Evolutionary conservation across 2,113 vertebrate species (phyloP), one percentile per base, ranked within the genome.

Genomic region (Pseudorhombus dupliciocellatus): DNA sequence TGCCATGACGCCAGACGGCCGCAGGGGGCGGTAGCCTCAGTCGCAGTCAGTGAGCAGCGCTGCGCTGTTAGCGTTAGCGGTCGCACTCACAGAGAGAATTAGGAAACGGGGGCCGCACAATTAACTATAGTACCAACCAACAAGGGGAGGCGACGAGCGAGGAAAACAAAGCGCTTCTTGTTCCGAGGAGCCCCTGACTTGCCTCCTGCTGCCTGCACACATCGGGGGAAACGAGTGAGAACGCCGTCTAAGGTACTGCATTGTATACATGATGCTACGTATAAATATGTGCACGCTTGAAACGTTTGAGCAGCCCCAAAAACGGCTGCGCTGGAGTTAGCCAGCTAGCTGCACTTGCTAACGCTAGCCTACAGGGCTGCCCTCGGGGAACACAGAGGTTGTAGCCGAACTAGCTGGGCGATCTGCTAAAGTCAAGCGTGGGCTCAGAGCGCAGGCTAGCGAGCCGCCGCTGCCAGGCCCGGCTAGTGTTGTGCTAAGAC

Each of bases 201-300:
- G 46, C 68, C 21, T 24, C 59, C 58, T 65, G 48, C 73, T 46
- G 69, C 66, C 67, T 68, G 70, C 55, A 77, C 63, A 64, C 26
- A 64, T 50, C 62, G 57, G 51, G 63, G 69, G 69, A 57, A 64
- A 40, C 67, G 1, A 65, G 62, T 40, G 73, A 83, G 70, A 73
- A 78, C 79, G 34, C 77, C 68, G 37, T 75, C 70, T 54, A 83
- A 91, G 91, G 92, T 93, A 87, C 7, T 4, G 2, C 53, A 50
- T n/a, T 66, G 4, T 63, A 1, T 20, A 6, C 9, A 15, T 40
- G 48, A 31, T 46, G 46, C 20, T 8, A 50, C 51, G 51, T 52
- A 64, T 20, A 44, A 20, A 70, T 50, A 18, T 81, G 37, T 66
- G 40, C 52, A 50, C 55, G 30, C n/a, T 0, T 11, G 31, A 30